phyloP scores from a whole-genome alignment of 2,797 vertebrate species.

The Sebastes reedi region DNA sequence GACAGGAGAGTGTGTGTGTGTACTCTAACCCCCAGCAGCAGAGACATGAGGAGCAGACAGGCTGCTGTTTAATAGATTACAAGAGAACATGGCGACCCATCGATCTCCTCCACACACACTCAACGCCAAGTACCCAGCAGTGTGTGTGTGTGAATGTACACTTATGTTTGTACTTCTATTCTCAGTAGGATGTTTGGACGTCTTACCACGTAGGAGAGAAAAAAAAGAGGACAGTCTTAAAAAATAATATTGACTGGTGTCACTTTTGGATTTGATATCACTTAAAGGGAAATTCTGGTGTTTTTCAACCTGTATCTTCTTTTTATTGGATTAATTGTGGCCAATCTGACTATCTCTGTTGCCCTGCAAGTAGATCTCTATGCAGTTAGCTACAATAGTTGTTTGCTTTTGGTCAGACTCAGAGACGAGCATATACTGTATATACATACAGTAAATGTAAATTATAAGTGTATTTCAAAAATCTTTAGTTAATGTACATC shows the following conservation, averaged over 20 bases:
- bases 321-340: neutral
- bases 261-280: neutral
- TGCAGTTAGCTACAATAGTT: neutral
- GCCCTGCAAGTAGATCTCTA: neutral
- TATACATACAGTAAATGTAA: neutral
- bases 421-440: neutral
- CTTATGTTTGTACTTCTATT: neutral
- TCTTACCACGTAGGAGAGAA: neutral
- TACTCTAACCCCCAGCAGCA: slow-evolving; percentile 1
- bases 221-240: neutral
- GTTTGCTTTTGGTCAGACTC: neutral
- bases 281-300: neutral
- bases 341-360: neutral
- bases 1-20: neutral
- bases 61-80: slow-evolving; percentile 67
- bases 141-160: neutral
- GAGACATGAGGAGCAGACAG: slow-evolving; percentile 41
- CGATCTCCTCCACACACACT: slow-evolving; percentile 20
- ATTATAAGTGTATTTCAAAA: neutral
- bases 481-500: neutral
- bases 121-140: neutral
- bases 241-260: neutral
- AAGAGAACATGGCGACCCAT: slow-evolving; percentile 68
- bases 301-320: neutral
- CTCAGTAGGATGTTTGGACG: neutral